Evolutionary conservation across 92 coral and sea anemone species (phyloP).

Genomic region (Phenganax subtilis): DNA sequence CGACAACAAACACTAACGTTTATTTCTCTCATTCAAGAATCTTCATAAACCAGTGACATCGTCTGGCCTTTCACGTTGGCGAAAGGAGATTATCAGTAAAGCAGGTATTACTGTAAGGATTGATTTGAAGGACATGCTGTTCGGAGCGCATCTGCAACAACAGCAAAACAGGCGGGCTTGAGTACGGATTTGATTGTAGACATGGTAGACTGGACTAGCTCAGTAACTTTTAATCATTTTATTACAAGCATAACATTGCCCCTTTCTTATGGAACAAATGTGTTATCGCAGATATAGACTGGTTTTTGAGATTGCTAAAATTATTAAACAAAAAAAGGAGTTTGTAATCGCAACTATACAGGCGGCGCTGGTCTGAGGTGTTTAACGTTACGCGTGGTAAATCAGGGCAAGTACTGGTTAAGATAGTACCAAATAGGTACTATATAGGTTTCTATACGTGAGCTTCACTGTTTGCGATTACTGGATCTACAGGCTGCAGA

Average conservation of each 20-base stretch:
- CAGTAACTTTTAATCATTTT: conserved; percentile 20
- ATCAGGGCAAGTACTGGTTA: too few relatives aligned
- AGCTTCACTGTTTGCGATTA: too few relatives aligned
- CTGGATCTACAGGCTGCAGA: too few relatives aligned
- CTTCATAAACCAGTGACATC: conserved; percentile 29
- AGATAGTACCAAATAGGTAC: too few relatives aligned
- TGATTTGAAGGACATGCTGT: conserved; percentile 39
- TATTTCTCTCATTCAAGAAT: conserved; percentile 28
- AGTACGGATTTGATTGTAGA: conserved; percentile 5
- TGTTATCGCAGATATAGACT: background rate
- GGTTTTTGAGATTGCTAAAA: background rate
- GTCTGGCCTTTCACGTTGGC: conserved; percentile 26
- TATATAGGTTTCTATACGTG: too few relatives aligned
- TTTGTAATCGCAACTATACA: background rate
- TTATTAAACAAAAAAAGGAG: background rate
- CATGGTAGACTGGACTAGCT: conserved; percentile 4
- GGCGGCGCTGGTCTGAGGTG: background rate
- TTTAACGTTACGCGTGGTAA: too few relatives aligned
- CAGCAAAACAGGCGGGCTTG: conserved; percentile 34
- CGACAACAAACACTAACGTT: background rate
- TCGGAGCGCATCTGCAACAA: conserved; percentile 37
- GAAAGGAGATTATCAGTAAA: conserved; percentile 25
- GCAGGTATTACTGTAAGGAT: conserved; percentile 20
- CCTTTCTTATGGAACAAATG: conserved; percentile 10
- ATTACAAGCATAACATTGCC: background rate